Evolutionary conservation across 2,797 vertebrate genomes (phyloP).

Genomic region (Rousettus madagascariensis): DNA sequence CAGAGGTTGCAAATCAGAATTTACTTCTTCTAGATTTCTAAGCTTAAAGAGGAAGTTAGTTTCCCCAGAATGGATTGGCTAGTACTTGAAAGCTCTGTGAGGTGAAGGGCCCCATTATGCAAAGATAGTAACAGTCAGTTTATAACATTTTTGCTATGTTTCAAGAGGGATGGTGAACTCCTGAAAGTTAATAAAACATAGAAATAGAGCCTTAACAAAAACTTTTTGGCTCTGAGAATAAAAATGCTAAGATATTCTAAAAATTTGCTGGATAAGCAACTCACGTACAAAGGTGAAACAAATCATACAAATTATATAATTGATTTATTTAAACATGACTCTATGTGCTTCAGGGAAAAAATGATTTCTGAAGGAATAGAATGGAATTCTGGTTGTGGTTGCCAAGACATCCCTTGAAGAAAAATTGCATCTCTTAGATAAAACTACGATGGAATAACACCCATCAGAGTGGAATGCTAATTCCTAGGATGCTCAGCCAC

Average conservation of each 20-base stretch:
- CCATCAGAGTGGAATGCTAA: neutral
- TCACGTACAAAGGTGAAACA: conserved; percentile 56
- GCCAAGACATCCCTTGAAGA: conserved; percentile 50
- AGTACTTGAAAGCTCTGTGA: conserved; percentile 14
- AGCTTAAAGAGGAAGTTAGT: neutral
- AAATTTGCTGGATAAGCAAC: conserved; percentile 70
- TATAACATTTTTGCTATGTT: conserved; percentile 55
- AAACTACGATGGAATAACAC: neutral
- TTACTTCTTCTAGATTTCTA: conserved; percentile 3
- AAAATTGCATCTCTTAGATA: conserved; percentile 41
- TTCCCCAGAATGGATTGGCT: neutral
- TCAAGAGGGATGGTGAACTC: conserved; percentile 53
- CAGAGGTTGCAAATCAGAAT: conserved; percentile 53
- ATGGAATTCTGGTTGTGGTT: conserved; percentile 37
- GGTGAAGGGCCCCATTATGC: neutral
- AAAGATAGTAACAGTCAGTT: conserved; percentile 43
- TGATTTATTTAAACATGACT: conserved; percentile 55
- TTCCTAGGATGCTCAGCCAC: neutral
- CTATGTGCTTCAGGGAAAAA: conserved; percentile 12
- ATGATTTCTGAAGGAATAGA: conserved; percentile 31
- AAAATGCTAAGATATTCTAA: conserved; percentile 57
- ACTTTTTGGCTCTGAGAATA: conserved; percentile 16
- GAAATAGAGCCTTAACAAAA: conserved; percentile 63
- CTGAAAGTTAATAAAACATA: conserved; percentile 51
- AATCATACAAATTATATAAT: conserved; percentile 44